Conservation (phyloP, 2,113 vertebrate species). For the Cinclus cinclus region DNA sequence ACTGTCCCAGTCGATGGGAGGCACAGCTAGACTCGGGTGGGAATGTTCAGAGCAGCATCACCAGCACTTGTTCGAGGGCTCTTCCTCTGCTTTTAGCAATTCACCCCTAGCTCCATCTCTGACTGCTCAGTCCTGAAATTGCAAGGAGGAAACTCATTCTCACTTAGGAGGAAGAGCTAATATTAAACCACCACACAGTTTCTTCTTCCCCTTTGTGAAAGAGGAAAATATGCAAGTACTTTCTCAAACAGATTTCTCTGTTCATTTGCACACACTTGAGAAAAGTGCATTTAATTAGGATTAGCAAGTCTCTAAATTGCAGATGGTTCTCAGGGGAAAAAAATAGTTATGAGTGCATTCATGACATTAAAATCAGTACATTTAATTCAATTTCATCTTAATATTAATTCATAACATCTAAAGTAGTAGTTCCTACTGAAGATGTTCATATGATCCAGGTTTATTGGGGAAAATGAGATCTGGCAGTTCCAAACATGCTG, state of each 20-base stretch:
- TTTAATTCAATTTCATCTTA: slow-evolving; percentile 67
- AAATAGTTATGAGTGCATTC: slow-evolving; percentile 56
- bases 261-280: slow-evolving; percentile 63
- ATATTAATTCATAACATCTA: slow-evolving; percentile 55
- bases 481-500: background rate
- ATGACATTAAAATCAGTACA: slow-evolving; percentile 68
- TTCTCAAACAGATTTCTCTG: slow-evolving; percentile 48
- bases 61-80: background rate
- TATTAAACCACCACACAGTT: background rate
- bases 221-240: slow-evolving; percentile 8
- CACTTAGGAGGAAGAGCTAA: background rate
- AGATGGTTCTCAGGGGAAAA: slow-evolving; percentile 67
- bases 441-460: background rate
- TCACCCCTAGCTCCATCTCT: background rate
- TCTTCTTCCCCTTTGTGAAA: background rate
- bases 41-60: background rate
- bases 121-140: background rate
- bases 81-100: background rate
- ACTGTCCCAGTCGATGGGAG: fast-evolving
- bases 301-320: slow-evolving; percentile 62
- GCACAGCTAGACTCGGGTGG: fast-evolving
- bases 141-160: background rate
- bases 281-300: slow-evolving; percentile 66
- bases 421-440: slow-evolving; percentile 39
- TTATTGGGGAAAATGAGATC: background rate